Percentiles rank a stretch among this genome's conserved stretches.
Evolutionary conservation across 35 echinoderm and acorn worm species (phyloP).

Genomic region (Acanthaster planci): DNA sequence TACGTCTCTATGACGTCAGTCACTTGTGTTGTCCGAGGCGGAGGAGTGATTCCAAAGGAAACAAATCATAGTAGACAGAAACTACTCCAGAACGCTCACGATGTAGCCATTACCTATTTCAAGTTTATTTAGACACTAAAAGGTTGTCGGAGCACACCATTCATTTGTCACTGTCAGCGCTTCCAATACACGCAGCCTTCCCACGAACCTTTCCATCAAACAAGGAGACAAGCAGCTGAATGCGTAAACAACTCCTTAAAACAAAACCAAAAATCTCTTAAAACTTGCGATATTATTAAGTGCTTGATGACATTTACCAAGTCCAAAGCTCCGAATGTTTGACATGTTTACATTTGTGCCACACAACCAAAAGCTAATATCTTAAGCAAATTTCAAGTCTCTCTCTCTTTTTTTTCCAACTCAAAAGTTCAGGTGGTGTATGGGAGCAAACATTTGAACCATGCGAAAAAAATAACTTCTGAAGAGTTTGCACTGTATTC

Average conservation of each 20-base stretch:
- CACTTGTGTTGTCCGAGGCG: not conserved
- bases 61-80: slow-evolving; percentile 5
- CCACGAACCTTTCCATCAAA: not conserved
- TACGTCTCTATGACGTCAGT: not conserved
- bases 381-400: not conserved
- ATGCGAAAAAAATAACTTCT: no score
- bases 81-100: slow-evolving; percentile 1
- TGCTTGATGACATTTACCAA: slow-evolving; percentile 20
- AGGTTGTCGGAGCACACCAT: not conserved
- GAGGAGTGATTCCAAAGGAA: not conserved
- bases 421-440: not conserved
- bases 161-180: slow-evolving; percentile 11
- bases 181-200: not conserved
- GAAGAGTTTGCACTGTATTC: no score
- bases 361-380: not conserved
- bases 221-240: not conserved
- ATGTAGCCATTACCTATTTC: slow-evolving; percentile 3
- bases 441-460: not conserved
- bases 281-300: slow-evolving; percentile 2
- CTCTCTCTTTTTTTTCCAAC: not conserved
- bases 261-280: not conserved
- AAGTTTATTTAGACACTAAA: slow-evolving; percentile 27
- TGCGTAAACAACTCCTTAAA: not conserved
- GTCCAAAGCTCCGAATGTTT: not conserved
- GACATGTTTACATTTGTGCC: slow-evolving; percentile 23